Base-by-base conservation (phyloP, 2,797 vertebrate genomes). In the Siniperca scherzeri region DNA sequence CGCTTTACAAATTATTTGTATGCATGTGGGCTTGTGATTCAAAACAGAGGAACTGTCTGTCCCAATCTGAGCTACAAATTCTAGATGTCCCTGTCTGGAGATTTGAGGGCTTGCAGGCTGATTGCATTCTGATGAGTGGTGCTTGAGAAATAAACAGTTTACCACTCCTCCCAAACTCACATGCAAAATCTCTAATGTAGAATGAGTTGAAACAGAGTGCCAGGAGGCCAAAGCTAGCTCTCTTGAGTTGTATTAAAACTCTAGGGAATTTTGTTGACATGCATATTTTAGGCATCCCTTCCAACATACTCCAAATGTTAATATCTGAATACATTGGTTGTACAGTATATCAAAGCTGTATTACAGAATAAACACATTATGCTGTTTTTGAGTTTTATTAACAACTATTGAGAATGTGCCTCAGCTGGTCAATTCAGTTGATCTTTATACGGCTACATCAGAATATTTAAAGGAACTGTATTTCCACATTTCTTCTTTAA, bases 71-170 rank as follows among this genome's bases (percentile, higher is more conserved):
- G 88, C 76, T 69, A 83, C 81, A 86, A 77, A 83, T 86, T 91
- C 74, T 70, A 57, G 81, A 89, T 85, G 87, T 87, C 84, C 76
- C 82, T 88, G 88, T 93, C 83, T 90, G 78, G 83, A 87, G 88
- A 77, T 77, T 86, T 82, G 84, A 91, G 73, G 76, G 72, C 81
- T 88, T 65, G 67, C 44, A 81, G 70, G 85, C 81, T 80, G 86
- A 91, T 88, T 91, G 89, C 85, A 88, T 92, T 90, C 85, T 91
- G 87, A 93, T 91, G 87, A 93, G 90, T 77, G 74, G 78, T 59
- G 84, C 87, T 92, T 71, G 73, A 90, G 80, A 87, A 88, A 89
- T 87, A 90, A 92, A 94, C 79, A 69, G 59, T 88, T 87, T 72
- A 80, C 36, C 60, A 74, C 65, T 82, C 66, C n/a, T 70, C 25